These are phyloP conservation scores for Lasioglossum pauxillum DNA, from an alignment of 2,888 invertebrate species.

Conservation along the genomic window DNA sequence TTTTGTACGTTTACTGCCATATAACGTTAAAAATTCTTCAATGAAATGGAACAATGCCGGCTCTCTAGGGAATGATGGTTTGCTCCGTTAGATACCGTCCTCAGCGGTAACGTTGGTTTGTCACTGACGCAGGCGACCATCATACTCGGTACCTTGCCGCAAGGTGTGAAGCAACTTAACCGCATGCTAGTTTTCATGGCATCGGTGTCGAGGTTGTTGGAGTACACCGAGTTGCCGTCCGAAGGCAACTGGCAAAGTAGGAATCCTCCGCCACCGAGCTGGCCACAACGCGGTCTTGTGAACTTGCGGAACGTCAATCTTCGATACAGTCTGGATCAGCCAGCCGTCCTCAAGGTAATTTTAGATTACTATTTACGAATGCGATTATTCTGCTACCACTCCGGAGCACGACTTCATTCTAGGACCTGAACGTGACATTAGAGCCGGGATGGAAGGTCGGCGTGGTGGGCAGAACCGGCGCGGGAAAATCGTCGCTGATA, in stretches of 20 bases:
- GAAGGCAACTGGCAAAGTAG: slow-evolving; percentile 85
- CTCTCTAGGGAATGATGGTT: background rate
- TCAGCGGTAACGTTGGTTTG: slow-evolving; percentile 89
- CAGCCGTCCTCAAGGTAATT: slow-evolving; percentile 89
- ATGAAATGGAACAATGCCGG: no score
- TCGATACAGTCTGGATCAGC: slow-evolving; percentile 87
- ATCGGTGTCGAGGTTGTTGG: slow-evolving; percentile 92
- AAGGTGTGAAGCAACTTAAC: slow-evolving; percentile 91
- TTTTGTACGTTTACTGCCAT: no score
- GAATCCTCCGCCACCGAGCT: slow-evolving; percentile 86
- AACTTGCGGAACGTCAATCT: slow-evolving; percentile 88
- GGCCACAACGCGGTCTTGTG: slow-evolving; percentile 89
- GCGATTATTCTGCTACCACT: background rate
- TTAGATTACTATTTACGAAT: background rate
- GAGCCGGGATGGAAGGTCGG: slow-evolving; percentile 92
- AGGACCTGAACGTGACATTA: slow-evolving; percentile 89
- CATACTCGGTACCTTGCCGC: slow-evolving; percentile 92
- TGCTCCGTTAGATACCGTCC: slow-evolving; percentile 83
- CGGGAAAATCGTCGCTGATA: slow-evolving; percentile 93
- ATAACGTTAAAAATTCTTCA: no score
- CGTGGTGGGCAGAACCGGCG: slow-evolving; percentile 93
- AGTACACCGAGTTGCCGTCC: slow-evolving; percentile 90
- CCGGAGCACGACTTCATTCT: background rate
- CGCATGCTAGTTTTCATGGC: slow-evolving; percentile 91
- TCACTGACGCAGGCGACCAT: slow-evolving; percentile 90